Base-by-base conservation (phyloP, 2,113 vertebrate genomes). In the Penelope pileata region DNA sequence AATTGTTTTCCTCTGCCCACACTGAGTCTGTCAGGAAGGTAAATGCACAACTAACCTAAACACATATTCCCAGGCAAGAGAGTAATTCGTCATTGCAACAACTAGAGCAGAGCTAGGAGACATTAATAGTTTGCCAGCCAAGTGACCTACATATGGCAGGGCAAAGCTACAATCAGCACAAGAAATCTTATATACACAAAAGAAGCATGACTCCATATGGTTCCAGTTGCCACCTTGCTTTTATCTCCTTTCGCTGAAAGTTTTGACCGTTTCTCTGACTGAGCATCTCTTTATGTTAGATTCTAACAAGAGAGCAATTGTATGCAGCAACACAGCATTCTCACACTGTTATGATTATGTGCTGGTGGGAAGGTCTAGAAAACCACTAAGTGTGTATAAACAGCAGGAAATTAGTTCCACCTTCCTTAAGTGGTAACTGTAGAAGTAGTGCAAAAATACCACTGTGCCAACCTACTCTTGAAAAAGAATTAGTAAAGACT, bases 1-100 rank as follows among this genome's bases (percentile, higher is more conserved):
- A 86, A 94, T 90, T 95, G 95, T 97, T 96, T 96, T 92, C 83
- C 69, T 86, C 38, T 90, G 78, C 73, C 78, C 88, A n/a, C 78
- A 86, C 4, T n/a, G 89, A 90, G 60, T 54, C 78, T 88, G 91
- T 81, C 90, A 83, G 29, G 36, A 47, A 93, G 54, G 59, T 63
- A 90, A 95, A 50, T 9, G 45, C 19, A 90, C n/a, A 40, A 84
- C 64, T 58, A 84, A 77, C 42, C 42, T 93, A 74, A 64, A 67
- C 47, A 62, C 23, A 34, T 59, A 91, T 95, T 93, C 91, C 85
- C 43, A 63, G 67, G 59, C 50, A 94, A 94, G 73, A 91, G 66
- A 91, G 51, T 74, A 63, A 89, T 95, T 92, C 66, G 34, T 87
- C 64, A 24, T 30, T 2, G 1, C 7, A 47, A 23, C 47, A 63